phyloP scores from a whole-genome alignment of 2,888 invertebrate species.

The Orthonevra nobilis region DNA sequence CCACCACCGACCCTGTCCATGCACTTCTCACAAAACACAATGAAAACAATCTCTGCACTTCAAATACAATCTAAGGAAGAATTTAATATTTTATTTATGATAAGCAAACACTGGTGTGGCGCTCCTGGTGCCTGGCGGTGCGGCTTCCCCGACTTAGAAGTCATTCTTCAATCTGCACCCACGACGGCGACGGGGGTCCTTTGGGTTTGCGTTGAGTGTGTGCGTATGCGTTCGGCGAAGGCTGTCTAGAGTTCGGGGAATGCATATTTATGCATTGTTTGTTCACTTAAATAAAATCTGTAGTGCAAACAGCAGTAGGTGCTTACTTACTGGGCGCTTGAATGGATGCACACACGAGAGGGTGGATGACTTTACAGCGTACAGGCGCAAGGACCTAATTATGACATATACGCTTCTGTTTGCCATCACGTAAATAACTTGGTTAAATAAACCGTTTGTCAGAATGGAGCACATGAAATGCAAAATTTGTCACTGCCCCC shows the following conservation, averaged over 20 bases:
- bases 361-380: background rate
- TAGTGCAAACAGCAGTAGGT: slow-evolving; percentile 44
- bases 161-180: background rate
- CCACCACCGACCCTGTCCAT: slow-evolving; percentile 22
- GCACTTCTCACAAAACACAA: slow-evolving; percentile 37
- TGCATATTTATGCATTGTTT: slow-evolving; percentile 68
- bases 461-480: slow-evolving; percentile 39
- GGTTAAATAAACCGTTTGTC: slow-evolving; percentile 65
- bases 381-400: slow-evolving; percentile 49
- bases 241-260: slow-evolving; percentile 36
- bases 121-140: too few species aligned
- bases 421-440: slow-evolving; percentile 65
- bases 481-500: slow-evolving; percentile 33
- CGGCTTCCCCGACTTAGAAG: background rate
- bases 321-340: slow-evolving; percentile 2
- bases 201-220: background rate
- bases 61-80: slow-evolving; percentile 56
- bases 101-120: slow-evolving; percentile 35
- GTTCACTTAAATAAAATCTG: slow-evolving; percentile 61
- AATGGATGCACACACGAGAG: background rate
- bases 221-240: slow-evolving; percentile 39
- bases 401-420: slow-evolving; percentile 68
- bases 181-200: background rate
- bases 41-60: slow-evolving; percentile 59
- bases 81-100: slow-evolving; percentile 59